Percentiles rank a stretch among this genome's conserved stretches.
phyloP scores from a whole-genome alignment of 92 coral and sea anemone species.

The Phymanthus crucifer region DNA sequence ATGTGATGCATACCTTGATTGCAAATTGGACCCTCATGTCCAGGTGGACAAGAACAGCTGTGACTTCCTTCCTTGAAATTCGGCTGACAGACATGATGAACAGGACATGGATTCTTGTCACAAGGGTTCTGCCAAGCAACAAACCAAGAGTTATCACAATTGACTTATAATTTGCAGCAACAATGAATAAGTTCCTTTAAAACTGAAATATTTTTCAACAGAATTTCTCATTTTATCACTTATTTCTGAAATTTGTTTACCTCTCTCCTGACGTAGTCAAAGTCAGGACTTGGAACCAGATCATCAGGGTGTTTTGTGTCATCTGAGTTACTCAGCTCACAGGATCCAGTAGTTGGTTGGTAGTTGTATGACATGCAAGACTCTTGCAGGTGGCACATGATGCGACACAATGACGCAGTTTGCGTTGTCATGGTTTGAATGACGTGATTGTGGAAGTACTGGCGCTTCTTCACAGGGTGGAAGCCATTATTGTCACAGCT shows the following conservation, averaged over 20 bases:
- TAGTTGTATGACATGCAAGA: not conserved
- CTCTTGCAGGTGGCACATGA: not conserved
- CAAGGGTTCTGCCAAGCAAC: not conserved
- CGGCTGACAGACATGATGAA: not conserved
- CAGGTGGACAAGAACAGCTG: not conserved
- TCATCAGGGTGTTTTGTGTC: not conserved
- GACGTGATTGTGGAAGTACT: not conserved
- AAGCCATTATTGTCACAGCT: not conserved
- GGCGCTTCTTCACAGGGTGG: not conserved
- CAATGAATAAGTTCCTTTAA: not conserved
- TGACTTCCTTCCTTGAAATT: not conserved
- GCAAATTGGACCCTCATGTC: not conserved
- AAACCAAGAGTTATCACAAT: not conserved
- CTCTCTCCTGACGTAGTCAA: not conserved
- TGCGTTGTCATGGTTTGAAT: not conserved
- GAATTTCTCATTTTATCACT: not conserved
- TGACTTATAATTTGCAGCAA: not conserved
- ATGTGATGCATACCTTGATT: not conserved
- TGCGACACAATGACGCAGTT: not conserved
- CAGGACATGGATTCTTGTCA: not conserved
- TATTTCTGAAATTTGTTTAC: not conserved
- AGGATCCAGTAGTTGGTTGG: not conserved
- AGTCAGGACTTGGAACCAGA: not conserved
- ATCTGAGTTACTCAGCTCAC: not conserved
- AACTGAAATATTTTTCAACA: not conserved